phyloP scores from a whole-genome alignment of 2,113 vertebrate genomes.

The Sigmodon hispidus region DNA sequence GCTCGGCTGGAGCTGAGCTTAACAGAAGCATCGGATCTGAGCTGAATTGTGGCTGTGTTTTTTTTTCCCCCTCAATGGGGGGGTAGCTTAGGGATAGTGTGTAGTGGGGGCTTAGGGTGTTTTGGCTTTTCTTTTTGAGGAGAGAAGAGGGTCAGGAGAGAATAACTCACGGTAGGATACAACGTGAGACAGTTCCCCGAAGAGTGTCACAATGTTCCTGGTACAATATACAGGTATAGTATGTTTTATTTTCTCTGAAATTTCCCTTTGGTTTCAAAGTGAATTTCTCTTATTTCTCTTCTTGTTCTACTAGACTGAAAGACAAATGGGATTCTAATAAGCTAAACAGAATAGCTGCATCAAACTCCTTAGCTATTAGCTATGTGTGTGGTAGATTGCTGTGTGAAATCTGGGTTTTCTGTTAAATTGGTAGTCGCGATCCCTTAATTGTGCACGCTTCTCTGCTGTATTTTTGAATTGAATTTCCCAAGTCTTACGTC shows the following conservation, averaged over 20 bases:
- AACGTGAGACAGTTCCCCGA: slow-evolving; percentile 72
- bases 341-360: slow-evolving; percentile 21
- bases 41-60: slow-evolving; percentile 57
- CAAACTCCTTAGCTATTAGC: slow-evolving; percentile 37
- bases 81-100: slow-evolving; percentile 65
- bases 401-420: slow-evolving; percentile 66
- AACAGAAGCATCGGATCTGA: slow-evolving; percentile 70
- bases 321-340: slow-evolving; percentile 31
- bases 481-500: slow-evolving; percentile 67
- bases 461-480: slow-evolving; percentile 72
- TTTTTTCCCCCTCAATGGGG: background rate
- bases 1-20: slow-evolving; percentile 61
- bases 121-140: slow-evolving; percentile 73
- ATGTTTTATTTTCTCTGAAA: slow-evolving; percentile 60
- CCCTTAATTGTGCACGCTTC: slow-evolving; percentile 61
- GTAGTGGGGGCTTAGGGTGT: slow-evolving; percentile 58
- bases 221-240: slow-evolving; percentile 85
- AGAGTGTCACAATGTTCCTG: slow-evolving; percentile 84
- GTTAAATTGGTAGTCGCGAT: slow-evolving; percentile 16
- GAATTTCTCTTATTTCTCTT: slow-evolving; percentile 50
- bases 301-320: slow-evolving; percentile 51
- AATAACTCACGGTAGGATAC: slow-evolving; percentile 72
- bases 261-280: slow-evolving; percentile 58
- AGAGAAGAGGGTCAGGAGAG: slow-evolving; percentile 67
- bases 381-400: slow-evolving; percentile 43